Conservation (phyloP, 2,888 invertebrate species). For the Dichetophora obliterata region DNA sequence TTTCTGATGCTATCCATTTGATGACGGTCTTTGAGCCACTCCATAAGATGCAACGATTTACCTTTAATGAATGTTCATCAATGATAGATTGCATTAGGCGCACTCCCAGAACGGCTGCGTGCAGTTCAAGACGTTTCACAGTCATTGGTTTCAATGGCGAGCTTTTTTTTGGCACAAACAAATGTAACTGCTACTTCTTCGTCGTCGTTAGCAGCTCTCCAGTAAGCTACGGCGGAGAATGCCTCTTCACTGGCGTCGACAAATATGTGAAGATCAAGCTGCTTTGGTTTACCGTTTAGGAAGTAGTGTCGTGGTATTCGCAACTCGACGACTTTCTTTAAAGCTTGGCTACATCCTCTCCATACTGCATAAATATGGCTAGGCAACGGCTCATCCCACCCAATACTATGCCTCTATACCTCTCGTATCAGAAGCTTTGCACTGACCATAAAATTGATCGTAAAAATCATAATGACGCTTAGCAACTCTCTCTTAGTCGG, state of each 20-base stretch:
- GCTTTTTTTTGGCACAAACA: conserved; percentile 27
- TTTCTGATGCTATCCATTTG: conserved; percentile 3
- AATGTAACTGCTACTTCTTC: conserved; percentile 8
- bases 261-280: conserved; percentile 20
- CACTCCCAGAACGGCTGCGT: conserved; percentile 29
- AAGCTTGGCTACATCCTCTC: background rate
- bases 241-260: background rate
- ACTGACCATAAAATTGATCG: no score
- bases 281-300: background rate
- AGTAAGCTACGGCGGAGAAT: no score
- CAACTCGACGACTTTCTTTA: background rate
- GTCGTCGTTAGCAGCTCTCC: no score
- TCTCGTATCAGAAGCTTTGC: no score
- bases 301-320: background rate
- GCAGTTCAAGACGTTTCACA: conserved; percentile 25
- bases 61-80: conserved; percentile 5
- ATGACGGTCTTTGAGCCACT: conserved; percentile 13
- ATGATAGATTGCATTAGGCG: conserved; percentile 12
- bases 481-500: no score
- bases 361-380: background rate
- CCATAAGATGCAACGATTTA: background rate
- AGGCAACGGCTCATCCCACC: background rate
- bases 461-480: background rate
- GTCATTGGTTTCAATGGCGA: conserved; percentile 31
- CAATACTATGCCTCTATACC: no score